Conservation (phyloP, 1,140 invertebrate genomes). For the Eueides isabella region DNA sequence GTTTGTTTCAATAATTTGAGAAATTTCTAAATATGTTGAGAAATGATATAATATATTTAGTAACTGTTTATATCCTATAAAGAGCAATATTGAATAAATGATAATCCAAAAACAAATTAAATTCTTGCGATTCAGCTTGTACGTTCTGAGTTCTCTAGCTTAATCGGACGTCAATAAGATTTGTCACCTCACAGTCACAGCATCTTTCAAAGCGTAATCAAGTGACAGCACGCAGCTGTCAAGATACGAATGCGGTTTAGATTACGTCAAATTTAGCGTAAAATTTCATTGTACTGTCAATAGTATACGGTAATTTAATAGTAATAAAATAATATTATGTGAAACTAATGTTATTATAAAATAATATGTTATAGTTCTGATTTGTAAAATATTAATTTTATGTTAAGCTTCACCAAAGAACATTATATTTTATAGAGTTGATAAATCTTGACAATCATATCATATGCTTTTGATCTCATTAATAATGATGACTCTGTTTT, state of each 20-base stretch:
- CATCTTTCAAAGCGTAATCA: constrained; percentile 4
- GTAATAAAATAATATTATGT: background rate
- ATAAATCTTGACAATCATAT: no score
- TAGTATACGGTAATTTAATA: background rate
- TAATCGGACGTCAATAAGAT: constrained; percentile 10
- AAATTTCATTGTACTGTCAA: background rate
- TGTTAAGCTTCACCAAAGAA: no score
- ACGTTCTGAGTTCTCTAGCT: constrained; percentile 1
- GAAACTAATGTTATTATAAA: background rate
- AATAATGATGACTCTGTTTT: no score
- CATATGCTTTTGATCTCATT: no score
- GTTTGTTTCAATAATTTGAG: background rate
- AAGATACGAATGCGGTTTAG: background rate
- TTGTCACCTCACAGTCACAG: background rate
- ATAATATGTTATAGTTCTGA: background rate
- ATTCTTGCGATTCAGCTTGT: background rate
- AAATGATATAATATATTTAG: background rate
- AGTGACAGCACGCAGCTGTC: background rate
- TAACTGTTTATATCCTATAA: background rate
- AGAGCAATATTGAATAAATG: background rate
- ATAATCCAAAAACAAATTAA: background rate
- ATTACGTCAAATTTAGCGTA: background rate
- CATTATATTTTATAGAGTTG: no score
- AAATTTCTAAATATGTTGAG: background rate
- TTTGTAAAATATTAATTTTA: background rate